Evolutionary conservation across 2,797 vertebrate species (phyloP).

Genomic region (Phoeniculus purpureus): DNA sequence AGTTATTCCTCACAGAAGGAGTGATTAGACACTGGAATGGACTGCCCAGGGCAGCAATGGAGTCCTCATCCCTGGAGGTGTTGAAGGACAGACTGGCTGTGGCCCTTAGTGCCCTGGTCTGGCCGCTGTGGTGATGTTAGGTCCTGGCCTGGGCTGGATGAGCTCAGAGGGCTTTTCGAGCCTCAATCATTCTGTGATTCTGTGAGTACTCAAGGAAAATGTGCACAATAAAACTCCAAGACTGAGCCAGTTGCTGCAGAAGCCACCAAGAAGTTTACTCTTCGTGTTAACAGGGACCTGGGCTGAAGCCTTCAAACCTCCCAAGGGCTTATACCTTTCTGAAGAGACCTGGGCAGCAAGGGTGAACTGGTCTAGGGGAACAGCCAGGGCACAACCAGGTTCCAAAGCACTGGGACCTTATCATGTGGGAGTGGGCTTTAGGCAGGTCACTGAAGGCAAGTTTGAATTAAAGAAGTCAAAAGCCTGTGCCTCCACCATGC

Average conservation of each 20-base stretch:
- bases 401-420: neutral
- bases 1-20: too few species aligned
- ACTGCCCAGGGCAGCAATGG: too few species aligned
- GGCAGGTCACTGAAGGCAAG: neutral
- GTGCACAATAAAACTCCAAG: neutral
- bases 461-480: neutral
- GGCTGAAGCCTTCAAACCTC: neutral
- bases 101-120: too few species aligned
- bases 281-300: neutral
- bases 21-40: too few species aligned
- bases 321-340: neutral
- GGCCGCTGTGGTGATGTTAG: too few species aligned
- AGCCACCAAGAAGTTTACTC: neutral
- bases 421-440: neutral
- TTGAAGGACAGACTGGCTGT: too few species aligned
- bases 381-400: fast-evolving
- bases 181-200: too few species aligned
- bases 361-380: neutral
- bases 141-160: too few species aligned
- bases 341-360: neutral
- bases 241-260: neutral
- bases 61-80: too few species aligned
- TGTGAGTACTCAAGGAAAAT: neutral
- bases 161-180: too few species aligned
- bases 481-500: fast-evolving